Evolutionary conservation across 1,140 invertebrate genomes (phyloP).

Genomic region (Lordiphosa clarofinis): DNA sequence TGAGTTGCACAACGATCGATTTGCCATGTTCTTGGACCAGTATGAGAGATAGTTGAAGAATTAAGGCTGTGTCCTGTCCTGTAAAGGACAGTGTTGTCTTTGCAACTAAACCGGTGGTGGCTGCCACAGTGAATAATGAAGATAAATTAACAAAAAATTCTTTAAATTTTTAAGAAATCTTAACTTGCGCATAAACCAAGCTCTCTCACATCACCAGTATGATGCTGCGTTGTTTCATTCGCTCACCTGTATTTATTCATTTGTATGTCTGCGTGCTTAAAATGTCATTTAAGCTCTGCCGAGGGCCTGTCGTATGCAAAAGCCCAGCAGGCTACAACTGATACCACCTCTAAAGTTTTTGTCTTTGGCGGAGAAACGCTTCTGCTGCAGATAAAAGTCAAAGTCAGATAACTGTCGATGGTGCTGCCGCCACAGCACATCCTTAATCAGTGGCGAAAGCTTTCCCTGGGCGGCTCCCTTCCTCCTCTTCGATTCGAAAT

Average conservation of each 20-base stretch:
- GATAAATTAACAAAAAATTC: too few species aligned
- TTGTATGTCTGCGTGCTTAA: slow-evolving; percentile 52
- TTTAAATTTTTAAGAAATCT: not conserved
- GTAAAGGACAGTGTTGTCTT: too few species aligned
- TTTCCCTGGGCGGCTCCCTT: slow-evolving; percentile 20
- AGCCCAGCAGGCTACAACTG: slow-evolving; percentile 27
- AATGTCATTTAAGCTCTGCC: slow-evolving; percentile 66
- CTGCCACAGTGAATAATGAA: too few species aligned
- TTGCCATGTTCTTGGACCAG: too few species aligned
- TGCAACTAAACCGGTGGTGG: too few species aligned
- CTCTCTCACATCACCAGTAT: not conserved
- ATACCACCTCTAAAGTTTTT: slow-evolving; percentile 34
- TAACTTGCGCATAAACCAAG: slow-evolving; percentile 36
- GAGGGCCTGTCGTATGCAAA: slow-evolving; percentile 10
- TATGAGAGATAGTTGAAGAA: too few species aligned
- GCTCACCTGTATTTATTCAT: slow-evolving; percentile 4
- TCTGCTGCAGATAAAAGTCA: slow-evolving; percentile 55
- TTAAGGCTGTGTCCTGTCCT: too few species aligned
- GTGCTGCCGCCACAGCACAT: slow-evolving; percentile 24
- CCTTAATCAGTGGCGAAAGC: slow-evolving; percentile 51
- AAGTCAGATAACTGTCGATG: slow-evolving; percentile 20
- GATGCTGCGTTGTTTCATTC: not conserved
- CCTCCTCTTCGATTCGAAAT: slow-evolving; percentile 34
- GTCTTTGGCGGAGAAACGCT: not conserved
- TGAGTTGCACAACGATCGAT: too few species aligned